Conservation (phyloP, 2,113 vertebrate species). For the Oncorhynchus nerka region DNA sequence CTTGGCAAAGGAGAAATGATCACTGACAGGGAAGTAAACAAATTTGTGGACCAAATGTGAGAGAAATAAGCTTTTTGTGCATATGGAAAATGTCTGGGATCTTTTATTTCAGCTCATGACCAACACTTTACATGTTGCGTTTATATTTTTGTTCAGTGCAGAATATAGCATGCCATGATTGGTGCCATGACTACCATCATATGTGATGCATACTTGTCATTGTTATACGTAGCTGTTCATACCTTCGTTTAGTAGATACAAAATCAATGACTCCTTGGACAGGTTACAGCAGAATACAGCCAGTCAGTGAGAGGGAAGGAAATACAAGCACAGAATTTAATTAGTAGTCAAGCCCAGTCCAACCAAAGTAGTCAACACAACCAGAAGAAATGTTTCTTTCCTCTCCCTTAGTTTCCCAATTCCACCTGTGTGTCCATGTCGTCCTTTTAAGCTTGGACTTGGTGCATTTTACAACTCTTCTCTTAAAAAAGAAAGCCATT, state of each 20-base stretch:
- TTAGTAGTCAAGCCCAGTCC: background rate
- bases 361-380: constrained; percentile 11
- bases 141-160: too few relatives aligned
- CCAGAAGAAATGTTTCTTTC: too few relatives aligned
- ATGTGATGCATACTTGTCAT: background rate
- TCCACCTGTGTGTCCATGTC: constrained; percentile 28
- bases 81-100: too few relatives aligned
- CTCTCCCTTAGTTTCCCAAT: constrained; percentile 4
- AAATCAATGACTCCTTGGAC: background rate
- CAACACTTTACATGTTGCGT: too few relatives aligned
- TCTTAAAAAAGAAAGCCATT: constrained; percentile 69
- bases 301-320: background rate
- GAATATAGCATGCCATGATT: background rate
- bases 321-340: background rate
- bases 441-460: constrained; percentile 57
- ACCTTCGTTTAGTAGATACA: background rate
- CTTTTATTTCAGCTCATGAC: too few relatives aligned
- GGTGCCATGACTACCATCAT: background rate
- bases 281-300: background rate
- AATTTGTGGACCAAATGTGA: too few relatives aligned
- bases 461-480: constrained; percentile 44
- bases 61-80: too few relatives aligned
- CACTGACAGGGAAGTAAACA: too few relatives aligned
- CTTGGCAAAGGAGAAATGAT: too few relatives aligned
- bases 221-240: background rate